phyloP scores from a whole-genome alignment of 2,888 invertebrate species.

The Spodoptera exigua region DNA sequence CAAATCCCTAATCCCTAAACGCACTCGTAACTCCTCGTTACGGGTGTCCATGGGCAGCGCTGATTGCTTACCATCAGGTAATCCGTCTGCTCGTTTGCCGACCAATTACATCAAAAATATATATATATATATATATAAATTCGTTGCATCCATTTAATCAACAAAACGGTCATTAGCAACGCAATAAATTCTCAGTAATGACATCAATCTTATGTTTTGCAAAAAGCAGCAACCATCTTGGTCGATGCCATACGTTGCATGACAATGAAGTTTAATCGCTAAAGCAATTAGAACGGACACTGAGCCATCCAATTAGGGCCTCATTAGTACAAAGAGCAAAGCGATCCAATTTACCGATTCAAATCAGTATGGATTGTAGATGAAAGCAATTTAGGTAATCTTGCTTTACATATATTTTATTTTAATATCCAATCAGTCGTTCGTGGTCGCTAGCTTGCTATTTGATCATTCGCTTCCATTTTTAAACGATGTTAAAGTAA shows the following conservation, averaged over 20 bases:
- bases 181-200: constrained; percentile 6
- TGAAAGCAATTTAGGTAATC: constrained; percentile 39
- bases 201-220: constrained; percentile 13
- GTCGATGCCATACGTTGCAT: constrained; percentile 40
- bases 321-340: constrained; percentile 51
- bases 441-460: not conserved
- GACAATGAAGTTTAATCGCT: constrained; percentile 56
- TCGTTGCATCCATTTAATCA: no score
- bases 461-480: not conserved
- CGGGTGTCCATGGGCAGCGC: no score
- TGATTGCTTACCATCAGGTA: no score
- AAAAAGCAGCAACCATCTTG: constrained; percentile 35
- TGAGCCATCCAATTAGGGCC: constrained; percentile 53
- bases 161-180: not conserved
- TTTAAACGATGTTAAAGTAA: no score
- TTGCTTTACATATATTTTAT: constrained; percentile 12
- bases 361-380: constrained; percentile 41
- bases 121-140: no score
- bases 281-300: constrained; percentile 51
- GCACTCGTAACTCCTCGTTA: no score
- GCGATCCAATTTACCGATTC: constrained; percentile 42
- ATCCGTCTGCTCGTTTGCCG: no score
- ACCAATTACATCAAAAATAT: no score
- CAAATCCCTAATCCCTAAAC: no score
- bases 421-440: not conserved